Base-by-base conservation (phyloP, 2,113 vertebrate species). In the Paraplagusia blochii region DNA sequence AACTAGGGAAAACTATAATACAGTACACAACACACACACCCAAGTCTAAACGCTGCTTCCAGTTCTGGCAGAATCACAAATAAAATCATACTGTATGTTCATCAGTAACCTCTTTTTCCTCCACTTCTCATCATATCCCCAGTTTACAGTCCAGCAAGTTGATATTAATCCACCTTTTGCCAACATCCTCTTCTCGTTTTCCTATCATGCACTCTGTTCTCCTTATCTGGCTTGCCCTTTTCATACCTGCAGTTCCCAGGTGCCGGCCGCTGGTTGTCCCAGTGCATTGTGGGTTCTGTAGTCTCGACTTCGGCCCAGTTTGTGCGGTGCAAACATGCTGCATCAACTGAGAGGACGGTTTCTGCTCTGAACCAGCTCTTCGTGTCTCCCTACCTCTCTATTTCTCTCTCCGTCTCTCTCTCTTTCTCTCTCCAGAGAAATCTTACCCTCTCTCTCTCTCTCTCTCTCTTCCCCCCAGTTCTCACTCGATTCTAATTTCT, bases 191-290 rank as follows among this genome's bases (percentile, higher is more conserved):
- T 45, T 2, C 11, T 7, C n/a, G n/a, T 5, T 4, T n/a, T 36
- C 53, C 55, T 50, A 50, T 51, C 35, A 51, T 44, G 11, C 53
- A 53, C 35, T 50, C 18, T 33, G 7, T 36, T 15, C 49, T 35
- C 53, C 15, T 35, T 13, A 44, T 13, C 39, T 11, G 11, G 42
- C 45, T 3, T 8, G 42, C 49, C 33, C 44, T 35, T 11, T 10
- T 9, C 53, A 11, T 88, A 90, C 89, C 89, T 90, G 84, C 34
- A 48, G 42, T 1, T 84, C 84, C 87, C 87, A 86, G 71, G 74
- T 74, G 61, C 53, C 66, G 36, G 60, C 58, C 47, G 50, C 51
- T 3, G 11, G 15, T 38, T 71, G 69, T 53, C 77, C 82, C 70
- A 63, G 74, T 81, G 84, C 72, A 84, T 74, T 79, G 29, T 84